These are phyloP conservation scores for Oreonectes daqikongensis DNA, from an alignment of 2,797 vertebrate species.

Conservation along the genomic window DNA sequence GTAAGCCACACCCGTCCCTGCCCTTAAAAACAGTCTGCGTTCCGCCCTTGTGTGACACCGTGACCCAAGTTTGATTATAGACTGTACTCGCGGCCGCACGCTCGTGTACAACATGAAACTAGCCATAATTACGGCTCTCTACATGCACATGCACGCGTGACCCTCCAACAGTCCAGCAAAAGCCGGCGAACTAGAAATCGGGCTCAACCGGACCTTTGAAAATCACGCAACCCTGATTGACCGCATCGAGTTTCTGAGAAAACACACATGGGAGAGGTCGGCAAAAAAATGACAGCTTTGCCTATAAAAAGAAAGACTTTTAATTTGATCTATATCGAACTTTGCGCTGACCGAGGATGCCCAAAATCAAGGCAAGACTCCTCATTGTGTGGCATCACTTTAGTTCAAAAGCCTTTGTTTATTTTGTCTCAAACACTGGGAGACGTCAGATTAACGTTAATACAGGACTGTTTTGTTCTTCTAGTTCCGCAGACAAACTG, in stretches of 20 bases:
- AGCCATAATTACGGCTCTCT: conserved; percentile 49
- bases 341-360: background rate
- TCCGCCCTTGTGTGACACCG: conserved; percentile 20
- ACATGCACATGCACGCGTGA: background rate
- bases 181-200: conserved; percentile 10
- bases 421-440: background rate
- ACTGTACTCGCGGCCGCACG: conserved; percentile 31
- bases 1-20: conserved; percentile 35
- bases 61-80: conserved; percentile 45
- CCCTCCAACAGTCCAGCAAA: conserved; percentile 2
- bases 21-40: conserved; percentile 2
- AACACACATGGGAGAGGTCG: conserved; percentile 4
- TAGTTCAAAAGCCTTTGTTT: conserved; percentile 3
- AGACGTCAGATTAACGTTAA: conserved; percentile 1
- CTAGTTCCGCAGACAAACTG: background rate
- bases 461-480: background rate
- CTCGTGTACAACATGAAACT: conserved; percentile 18
- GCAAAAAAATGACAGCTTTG: background rate
- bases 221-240: background rate
- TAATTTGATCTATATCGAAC: background rate
- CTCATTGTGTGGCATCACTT: background rate
- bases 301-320: conserved; percentile 10
- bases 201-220: conserved; percentile 7
- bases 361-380: background rate
- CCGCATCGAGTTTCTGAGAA: conserved; percentile 2